Percentiles rank a stretch among this genome's conserved stretches.
Conservation (phyloP, 2,797 vertebrate species). For the Tokudaia muenninki region DNA sequence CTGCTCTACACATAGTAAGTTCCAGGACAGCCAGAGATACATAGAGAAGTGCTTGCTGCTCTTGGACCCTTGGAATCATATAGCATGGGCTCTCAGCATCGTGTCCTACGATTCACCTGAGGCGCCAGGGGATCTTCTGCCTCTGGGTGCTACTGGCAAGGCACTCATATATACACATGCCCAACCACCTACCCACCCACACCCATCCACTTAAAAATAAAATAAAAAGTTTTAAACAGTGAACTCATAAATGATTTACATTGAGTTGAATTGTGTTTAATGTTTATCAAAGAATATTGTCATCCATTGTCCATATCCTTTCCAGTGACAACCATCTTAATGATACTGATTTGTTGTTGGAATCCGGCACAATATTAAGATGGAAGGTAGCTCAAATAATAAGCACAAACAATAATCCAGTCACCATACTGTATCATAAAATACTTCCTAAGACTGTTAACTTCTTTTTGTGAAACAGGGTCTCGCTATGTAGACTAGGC, state of each 20-base stretch:
- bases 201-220: background rate
- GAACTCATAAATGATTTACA: background rate
- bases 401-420: background rate
- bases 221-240: background rate
- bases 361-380: background rate
- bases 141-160: background rate
- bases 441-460: background rate
- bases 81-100: background rate
- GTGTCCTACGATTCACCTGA: background rate
- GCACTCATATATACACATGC: background rate
- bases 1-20: background rate
- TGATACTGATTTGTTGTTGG: background rate
- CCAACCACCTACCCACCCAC: background rate
- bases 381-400: background rate
- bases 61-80: background rate
- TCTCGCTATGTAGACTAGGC: background rate
- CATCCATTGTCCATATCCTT: background rate
- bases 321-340: background rate
- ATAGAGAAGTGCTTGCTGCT: background rate
- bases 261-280: slow-evolving; percentile 42
- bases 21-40: background rate
- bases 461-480: background rate
- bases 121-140: background rate
- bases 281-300: slow-evolving; percentile 3
- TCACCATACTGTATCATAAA: background rate